These are phyloP conservation scores for Acanthosepion esculentum DNA, from an alignment of 2,888 invertebrate species.

Conservation along the genomic window DNA sequence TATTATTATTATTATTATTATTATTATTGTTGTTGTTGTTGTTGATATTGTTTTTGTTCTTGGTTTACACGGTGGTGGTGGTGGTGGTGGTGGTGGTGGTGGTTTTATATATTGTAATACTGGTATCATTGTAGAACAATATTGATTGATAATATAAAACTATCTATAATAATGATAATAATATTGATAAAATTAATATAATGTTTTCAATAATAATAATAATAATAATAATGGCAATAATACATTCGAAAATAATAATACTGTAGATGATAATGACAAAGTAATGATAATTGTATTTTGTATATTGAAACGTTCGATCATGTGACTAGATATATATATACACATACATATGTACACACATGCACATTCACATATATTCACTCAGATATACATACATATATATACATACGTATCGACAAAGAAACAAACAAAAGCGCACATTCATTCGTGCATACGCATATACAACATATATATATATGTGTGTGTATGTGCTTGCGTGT, in stretches of 20 bases:
- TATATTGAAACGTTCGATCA: conserved; percentile 11
- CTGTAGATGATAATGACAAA: conserved; percentile 15
- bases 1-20: too few relatives aligned
- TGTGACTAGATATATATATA: conserved; percentile 35
- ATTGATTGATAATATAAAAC: conserved; percentile 11
- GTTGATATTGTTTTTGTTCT: not conserved
- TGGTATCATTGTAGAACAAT: not conserved
- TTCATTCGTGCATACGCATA: conserved; percentile 4
- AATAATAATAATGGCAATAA: not conserved
- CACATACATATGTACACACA: conserved; percentile 34
- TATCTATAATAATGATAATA: not conserved
- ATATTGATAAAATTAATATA: not conserved
- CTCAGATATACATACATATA: not conserved
- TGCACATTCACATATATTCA: conserved; percentile 14
- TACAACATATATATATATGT: not conserved
- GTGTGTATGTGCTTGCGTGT: not conserved
- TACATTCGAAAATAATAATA: not conserved
- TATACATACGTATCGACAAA: conserved; percentile 33
- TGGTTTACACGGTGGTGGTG: too few relatives aligned
- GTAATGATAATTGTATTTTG: not conserved
- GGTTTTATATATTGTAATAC: too few relatives aligned
- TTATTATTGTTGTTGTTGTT: too few relatives aligned
- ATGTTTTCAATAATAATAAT: not conserved
- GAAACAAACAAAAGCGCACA: conserved; percentile 23
- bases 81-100: too few relatives aligned